Evolutionary conservation across 2,113 vertebrate species (phyloP), one percentile per base, ranked within the genome.

Genomic region (Echinops telfairi): DNA sequence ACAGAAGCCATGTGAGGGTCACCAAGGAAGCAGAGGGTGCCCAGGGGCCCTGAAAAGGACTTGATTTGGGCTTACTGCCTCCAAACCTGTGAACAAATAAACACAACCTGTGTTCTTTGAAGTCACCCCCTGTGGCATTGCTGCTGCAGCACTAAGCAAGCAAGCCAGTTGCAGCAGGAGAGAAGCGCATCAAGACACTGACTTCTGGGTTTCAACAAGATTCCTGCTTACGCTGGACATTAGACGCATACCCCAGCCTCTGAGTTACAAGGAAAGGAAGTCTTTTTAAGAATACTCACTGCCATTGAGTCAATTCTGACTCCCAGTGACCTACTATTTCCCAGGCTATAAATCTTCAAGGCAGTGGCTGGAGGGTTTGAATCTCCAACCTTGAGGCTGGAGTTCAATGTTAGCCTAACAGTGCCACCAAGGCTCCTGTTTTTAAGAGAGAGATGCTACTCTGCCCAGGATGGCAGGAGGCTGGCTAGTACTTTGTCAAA

Each of bases 201-300:
- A 83, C 58, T 93, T 88, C 33, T 40, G 89, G 80, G 86, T 93
- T 92, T 77, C 25, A 87, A 3, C 80, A 75, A 66, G 96, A 73
- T 2, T 62, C 43, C 86, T 79, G 25, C 68, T 75, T 71, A 75
- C 5, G 76, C 6, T 29, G 75, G 60, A 82, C 58, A 62, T 22
- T 9, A 94, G 20, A 29, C 90, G 90, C 64, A 70, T 33, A 57
- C n/a, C 53, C 20, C 0, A 36, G 70, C 19, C 22, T 33, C 64
- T n/a, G 66, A 64, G 23, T 20, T 83, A 87, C 14, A 82, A 83
- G 68, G 23, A 88, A n/a, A 78, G 27, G 31, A 92, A 82, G 66
- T 6, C 16, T 75, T 80, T 78, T 33, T 20, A 23, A 71, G 89
- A 80, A 33, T 53, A 11, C 47, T 9, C 47, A 53, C 47, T 62